A percentile compares a stretch with the other conserved stretches of the same genome.
Evolutionary conservation across 1,140 invertebrate genomes (phyloP).

Genomic region (Drosophila erecta): DNA sequence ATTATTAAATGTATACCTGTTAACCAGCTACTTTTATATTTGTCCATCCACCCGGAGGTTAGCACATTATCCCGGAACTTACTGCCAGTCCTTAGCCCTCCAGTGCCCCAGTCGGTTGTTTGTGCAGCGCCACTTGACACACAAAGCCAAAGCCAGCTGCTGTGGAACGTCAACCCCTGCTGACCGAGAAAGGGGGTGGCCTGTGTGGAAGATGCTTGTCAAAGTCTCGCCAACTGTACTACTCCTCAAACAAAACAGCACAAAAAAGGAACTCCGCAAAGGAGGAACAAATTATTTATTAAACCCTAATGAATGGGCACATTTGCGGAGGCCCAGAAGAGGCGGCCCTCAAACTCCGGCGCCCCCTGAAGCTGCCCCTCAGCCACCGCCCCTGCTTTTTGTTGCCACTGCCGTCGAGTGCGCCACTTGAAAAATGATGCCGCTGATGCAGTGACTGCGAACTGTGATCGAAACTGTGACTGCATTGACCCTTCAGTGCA

Average conservation of each 20-base stretch:
- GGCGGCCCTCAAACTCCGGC: slow-evolving; percentile 16
- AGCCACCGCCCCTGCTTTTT: background rate
- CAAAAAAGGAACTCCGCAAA: slow-evolving; percentile 30
- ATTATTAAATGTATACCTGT: background rate
- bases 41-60: background rate
- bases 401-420: slow-evolving; percentile 39
- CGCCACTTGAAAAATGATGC: slow-evolving; percentile 75
- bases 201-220: slow-evolving; percentile 27
- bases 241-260: slow-evolving; percentile 19
- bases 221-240: slow-evolving; percentile 54
- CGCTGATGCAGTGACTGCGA: slow-evolving; percentile 44
- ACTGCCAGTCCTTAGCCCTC: slow-evolving; percentile 13
- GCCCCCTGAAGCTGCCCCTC: background rate
- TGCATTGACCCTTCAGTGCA: slow-evolving; percentile 69
- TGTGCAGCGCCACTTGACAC: slow-evolving; percentile 49
- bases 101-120: slow-evolving; percentile 6
- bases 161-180: slow-evolving; percentile 51
- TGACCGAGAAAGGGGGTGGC: background rate
- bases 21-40: background rate
- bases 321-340: slow-evolving; percentile 52
- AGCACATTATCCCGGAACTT: slow-evolving; percentile 16
- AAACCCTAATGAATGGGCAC: slow-evolving; percentile 79
- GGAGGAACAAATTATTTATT: slow-evolving; percentile 68
- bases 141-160: slow-evolving; percentile 47
- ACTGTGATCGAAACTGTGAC: slow-evolving; percentile 50